Evolutionary conservation across 2,888 invertebrate species (phyloP).

Genomic region (Pristionchus japonicus): DNA sequence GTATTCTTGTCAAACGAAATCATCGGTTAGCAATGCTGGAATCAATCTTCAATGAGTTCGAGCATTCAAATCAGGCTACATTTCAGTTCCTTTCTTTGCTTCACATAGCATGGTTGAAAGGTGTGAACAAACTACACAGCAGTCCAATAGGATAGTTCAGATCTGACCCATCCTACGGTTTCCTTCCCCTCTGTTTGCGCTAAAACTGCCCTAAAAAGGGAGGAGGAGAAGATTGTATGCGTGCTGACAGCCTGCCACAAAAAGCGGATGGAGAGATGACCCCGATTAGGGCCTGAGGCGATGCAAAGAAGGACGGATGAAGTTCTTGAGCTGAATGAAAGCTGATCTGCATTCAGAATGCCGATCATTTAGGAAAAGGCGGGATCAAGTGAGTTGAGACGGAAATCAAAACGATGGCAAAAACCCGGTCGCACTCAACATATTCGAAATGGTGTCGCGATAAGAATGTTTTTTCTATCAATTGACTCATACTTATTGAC

Average conservation of each 20-base stretch:
- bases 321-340: too few species aligned
- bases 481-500: neutral
- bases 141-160: too few species aligned
- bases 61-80: neutral
- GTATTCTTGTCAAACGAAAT: neutral
- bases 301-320: too few species aligned
- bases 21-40: neutral
- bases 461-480: neutral
- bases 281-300: constrained; percentile 2
- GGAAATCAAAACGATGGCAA: too few species aligned
- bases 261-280: neutral
- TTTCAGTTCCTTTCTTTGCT: neutral
- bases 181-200: neutral
- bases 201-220: neutral
- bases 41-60: neutral
- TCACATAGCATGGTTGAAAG: neutral
- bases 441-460: too few species aligned
- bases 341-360: too few species aligned
- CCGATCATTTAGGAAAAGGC: too few species aligned
- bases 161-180: neutral
- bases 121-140: too few species aligned
- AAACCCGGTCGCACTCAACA: too few species aligned
- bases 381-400: too few species aligned
- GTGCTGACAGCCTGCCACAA: neutral
- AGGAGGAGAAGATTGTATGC: neutral